Percentiles rank a stretch among this genome's conserved stretches.
phyloP scores from a whole-genome alignment of 2,113 vertebrate species.

The Podarcis muralis region DNA sequence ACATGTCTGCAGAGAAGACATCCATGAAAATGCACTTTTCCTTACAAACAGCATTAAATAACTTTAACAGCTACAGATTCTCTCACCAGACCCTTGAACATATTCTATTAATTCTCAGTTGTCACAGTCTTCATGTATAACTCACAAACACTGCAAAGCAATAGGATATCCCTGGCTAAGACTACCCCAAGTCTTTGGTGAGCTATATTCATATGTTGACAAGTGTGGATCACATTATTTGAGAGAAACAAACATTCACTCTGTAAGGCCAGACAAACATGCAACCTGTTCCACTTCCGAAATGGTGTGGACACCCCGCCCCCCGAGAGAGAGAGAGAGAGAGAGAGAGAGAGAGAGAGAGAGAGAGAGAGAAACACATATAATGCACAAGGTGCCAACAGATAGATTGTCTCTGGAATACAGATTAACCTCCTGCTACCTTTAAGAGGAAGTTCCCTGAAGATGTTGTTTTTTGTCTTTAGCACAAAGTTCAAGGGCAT shows the following conservation, averaged over 20 bases:
- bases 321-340: no score
- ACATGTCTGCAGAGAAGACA: not conserved
- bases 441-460: not conserved
- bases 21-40: not conserved
- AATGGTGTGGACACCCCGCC: not conserved
- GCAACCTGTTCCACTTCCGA: not conserved
- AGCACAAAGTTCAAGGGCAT: not conserved
- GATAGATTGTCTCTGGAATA: not conserved
- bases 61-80: not conserved
- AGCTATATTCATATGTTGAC: not conserved
- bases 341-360: no score
- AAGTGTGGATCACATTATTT: not conserved
- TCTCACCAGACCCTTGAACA: not conserved
- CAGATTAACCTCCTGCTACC: not conserved
- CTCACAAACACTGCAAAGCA: not conserved
- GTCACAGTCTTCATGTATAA: not conserved
- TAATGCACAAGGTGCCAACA: no score
- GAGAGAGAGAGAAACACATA: no score
- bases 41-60: not conserved
- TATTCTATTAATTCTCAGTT: not conserved
- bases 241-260: not conserved
- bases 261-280: not conserved
- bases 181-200: not conserved
- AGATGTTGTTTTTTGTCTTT: not conserved
- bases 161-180: not conserved